phyloP scores from a whole-genome alignment of 1,140 invertebrate genomes.

The Diploscapter pachys region DNA sequence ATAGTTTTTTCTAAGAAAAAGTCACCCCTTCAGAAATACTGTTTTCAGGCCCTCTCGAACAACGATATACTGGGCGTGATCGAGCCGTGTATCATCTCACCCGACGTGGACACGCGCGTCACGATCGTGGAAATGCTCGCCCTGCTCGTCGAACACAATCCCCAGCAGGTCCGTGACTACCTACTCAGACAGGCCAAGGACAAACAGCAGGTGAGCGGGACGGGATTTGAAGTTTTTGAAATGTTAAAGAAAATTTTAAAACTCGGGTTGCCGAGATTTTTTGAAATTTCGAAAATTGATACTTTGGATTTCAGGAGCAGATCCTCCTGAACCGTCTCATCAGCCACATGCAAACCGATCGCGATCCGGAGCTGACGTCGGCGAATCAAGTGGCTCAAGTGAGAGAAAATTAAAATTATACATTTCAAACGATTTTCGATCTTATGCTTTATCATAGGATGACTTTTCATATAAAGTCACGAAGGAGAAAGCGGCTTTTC shows the following conservation, averaged over 20 bases:
- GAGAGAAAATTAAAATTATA: not conserved
- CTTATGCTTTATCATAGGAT: too few species aligned
- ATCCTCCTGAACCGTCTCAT: conserved; percentile 94
- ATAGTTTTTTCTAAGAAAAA: not conserved
- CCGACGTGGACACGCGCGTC: conserved; percentile 82
- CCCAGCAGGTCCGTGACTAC: conserved; percentile 92
- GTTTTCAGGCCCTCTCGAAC: conserved; percentile 74
- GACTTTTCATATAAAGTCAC: too few species aligned
- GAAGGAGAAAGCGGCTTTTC: too few species aligned
- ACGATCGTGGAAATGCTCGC: conserved; percentile 90
- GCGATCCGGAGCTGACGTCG: conserved; percentile 80
- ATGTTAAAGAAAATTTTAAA: conserved; percentile 5
- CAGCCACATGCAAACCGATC: conserved; percentile 79
- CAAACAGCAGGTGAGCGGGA: conserved; percentile 34
- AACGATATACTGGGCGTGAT: conserved; percentile 87
- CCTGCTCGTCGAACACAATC: conserved; percentile 89
- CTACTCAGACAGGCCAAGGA: conserved; percentile 60
- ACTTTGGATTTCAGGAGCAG: conserved; percentile 70
- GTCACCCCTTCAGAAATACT: not conserved
- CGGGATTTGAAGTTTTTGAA: conserved; percentile 16
- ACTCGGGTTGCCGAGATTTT: not conserved
- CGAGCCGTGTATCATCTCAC: conserved; percentile 68
- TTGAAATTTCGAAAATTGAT: not conserved
- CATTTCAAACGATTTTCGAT: too few species aligned
- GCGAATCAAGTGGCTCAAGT: conserved; percentile 63